Evolutionary conservation across 2,797 vertebrate genomes (phyloP).

Genomic region (Sternarchorhynchus goeldii): DNA sequence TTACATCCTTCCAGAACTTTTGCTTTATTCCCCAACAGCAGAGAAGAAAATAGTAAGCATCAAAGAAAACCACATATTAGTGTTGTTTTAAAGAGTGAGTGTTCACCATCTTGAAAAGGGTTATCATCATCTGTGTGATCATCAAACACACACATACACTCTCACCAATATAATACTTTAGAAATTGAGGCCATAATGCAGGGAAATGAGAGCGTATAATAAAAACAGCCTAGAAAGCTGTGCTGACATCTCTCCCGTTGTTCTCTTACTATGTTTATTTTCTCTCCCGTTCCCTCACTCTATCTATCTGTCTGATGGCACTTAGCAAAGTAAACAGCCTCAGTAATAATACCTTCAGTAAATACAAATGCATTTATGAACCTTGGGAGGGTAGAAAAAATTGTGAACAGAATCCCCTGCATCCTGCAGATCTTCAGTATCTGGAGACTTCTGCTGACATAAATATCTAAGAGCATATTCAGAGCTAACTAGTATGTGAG

Average conservation of each 20-base stretch:
- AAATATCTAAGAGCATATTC: slow-evolving; percentile 18
- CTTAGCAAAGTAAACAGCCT: not conserved
- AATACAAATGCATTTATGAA: not conserved
- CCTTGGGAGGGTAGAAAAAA: not conserved
- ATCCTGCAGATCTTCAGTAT: slow-evolving; percentile 15
- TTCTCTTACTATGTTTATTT: too few relatives aligned
- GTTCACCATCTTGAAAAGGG: not conserved
- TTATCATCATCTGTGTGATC: slow-evolving; percentile 3
- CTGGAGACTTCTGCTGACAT: slow-evolving; percentile 19
- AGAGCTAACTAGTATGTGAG: not conserved
- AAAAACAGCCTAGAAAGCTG: not conserved
- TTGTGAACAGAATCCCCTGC: not conserved
- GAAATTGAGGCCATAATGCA: not conserved
- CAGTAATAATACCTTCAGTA: not conserved
- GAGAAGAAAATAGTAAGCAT: slow-evolving; percentile 85
- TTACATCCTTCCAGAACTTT: slow-evolving; percentile 97
- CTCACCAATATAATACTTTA: not conserved
- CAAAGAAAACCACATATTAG: slow-evolving; percentile 66
- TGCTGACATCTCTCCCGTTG: not conserved
- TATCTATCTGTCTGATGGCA: not conserved
- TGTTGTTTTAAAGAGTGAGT: not conserved
- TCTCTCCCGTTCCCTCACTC: not conserved
- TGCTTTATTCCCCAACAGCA: slow-evolving; percentile 85
- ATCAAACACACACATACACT: slow-evolving; percentile 2
- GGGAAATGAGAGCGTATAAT: not conserved